Conservation (phyloP, 2,888 invertebrate species). For the Melieria omissa region DNA sequence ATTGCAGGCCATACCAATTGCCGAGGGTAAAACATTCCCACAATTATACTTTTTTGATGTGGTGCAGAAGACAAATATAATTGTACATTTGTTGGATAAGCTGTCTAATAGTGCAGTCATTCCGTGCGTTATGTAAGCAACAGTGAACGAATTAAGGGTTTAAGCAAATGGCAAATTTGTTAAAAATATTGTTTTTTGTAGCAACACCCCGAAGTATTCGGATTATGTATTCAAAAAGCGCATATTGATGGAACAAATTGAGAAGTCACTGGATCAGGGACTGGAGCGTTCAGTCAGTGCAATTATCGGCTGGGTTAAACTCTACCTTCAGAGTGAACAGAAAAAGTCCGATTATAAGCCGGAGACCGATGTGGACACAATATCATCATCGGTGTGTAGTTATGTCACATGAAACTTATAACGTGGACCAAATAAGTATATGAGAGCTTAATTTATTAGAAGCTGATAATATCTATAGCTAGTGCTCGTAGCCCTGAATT, state of each 20-base stretch:
- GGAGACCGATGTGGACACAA: constrained; percentile 86
- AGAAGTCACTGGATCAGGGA: constrained; percentile 90
- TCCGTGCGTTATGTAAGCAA: constrained; percentile 85
- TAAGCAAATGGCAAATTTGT: background rate
- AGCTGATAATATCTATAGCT: no score
- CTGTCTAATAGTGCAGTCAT: constrained; percentile 90
- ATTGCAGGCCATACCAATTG: constrained; percentile 86
- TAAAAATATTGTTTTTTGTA: constrained; percentile 58
- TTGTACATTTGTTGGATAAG: constrained; percentile 92
- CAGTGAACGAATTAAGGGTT: constrained; percentile 67
- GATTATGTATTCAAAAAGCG: constrained; percentile 90
- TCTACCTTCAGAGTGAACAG: constrained; percentile 91
- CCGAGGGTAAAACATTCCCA: constrained; percentile 84
- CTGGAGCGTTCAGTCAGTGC: constrained; percentile 88
- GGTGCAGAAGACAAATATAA: constrained; percentile 92
- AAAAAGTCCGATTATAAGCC: constrained; percentile 95
- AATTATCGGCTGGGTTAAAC: constrained; percentile 89
- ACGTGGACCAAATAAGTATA: no score
- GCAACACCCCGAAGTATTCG: constrained; percentile 87
- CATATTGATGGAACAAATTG: constrained; percentile 85
- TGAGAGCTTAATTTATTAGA: no score
- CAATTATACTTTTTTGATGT: constrained; percentile 94
- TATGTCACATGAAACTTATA: no score
- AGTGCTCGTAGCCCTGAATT: no score
- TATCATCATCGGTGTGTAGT: constrained; percentile 79